Evolutionary conservation across 2,797 vertebrate species (phyloP).

Genomic region (Parambassis ranga): DNA sequence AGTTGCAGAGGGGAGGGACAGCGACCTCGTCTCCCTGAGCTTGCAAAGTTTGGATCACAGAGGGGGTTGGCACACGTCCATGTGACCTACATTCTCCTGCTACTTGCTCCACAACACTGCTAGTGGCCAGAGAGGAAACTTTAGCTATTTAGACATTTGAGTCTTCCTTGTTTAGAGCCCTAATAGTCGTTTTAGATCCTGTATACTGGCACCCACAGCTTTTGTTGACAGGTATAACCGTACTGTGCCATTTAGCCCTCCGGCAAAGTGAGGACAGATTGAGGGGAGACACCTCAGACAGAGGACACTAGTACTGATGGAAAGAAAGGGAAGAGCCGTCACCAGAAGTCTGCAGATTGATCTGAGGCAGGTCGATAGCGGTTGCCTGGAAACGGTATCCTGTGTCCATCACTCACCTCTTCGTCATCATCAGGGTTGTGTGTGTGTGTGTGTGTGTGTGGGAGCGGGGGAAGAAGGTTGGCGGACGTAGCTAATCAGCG

Average conservation of each 20-base stretch:
- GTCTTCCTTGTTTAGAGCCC: too few species aligned
- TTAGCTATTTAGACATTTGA: too few species aligned
- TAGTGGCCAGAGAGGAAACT: conserved; percentile 43
- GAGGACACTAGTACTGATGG: conserved; percentile 51
- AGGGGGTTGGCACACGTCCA: conserved; percentile 39
- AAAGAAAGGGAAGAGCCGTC: conserved; percentile 45
- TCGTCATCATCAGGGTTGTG: conserved; percentile 31
- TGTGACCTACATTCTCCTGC: conserved; percentile 60
- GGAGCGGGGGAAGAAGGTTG: conserved; percentile 12
- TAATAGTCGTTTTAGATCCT: too few species aligned
- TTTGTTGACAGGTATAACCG: background rate
- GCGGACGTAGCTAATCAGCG: conserved; percentile 76
- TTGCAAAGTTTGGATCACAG: conserved; percentile 45
- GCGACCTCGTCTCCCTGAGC: conserved; percentile 43
- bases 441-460: too few species aligned
- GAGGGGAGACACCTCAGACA: conserved; percentile 5
- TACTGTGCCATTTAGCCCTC: background rate
- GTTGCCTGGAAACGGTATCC: conserved; percentile 73
- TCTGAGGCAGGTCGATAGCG: conserved; percentile 55
- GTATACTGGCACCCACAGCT: too few species aligned
- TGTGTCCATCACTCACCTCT: conserved; percentile 55
- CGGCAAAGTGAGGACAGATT: conserved; percentile 14
- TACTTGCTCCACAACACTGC: conserved; percentile 1
- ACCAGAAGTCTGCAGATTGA: conserved; percentile 67
- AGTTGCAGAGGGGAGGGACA: background rate